Percentiles rank a stretch among this genome's conserved stretches.
Evolutionary conservation across 1,140 invertebrate species (phyloP).

Genomic region (Gerris buenoi): DNA sequence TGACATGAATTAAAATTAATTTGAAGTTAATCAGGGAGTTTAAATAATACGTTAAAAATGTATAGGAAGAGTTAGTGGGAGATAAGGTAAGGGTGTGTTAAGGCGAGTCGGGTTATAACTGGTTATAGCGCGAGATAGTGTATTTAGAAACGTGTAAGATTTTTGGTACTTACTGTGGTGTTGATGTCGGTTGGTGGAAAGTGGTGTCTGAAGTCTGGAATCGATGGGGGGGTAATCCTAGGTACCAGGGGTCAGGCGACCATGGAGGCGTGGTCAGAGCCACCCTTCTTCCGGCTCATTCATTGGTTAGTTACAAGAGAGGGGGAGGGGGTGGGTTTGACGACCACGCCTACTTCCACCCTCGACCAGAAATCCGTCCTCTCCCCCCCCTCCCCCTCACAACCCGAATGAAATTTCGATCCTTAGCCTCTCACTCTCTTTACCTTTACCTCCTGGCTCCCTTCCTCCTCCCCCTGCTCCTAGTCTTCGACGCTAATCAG

Average conservation of each 20-base stretch:
- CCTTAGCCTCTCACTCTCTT: background rate
- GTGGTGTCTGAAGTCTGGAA: background rate
- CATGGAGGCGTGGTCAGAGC: background rate
- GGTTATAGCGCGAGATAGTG: conserved; percentile 3
- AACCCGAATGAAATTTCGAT: background rate
- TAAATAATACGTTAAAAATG: background rate
- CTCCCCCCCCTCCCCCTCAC: background rate
- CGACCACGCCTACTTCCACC: background rate
- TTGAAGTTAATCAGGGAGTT: no score
- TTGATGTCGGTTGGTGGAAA: background rate
- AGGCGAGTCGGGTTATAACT: background rate
- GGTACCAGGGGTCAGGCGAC: background rate
- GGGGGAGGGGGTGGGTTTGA: no score
- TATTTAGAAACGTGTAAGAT: conserved; percentile 2
- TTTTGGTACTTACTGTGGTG: background rate
- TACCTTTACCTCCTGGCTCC: no score
- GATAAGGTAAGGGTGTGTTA: background rate
- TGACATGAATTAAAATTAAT: no score
- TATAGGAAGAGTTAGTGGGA: background rate
- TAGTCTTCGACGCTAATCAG: no score
- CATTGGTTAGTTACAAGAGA: no score
- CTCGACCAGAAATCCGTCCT: background rate
- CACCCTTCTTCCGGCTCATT: background rate
- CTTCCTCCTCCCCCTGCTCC: no score
- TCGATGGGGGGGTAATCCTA: background rate